Conservation (phyloP, 2,888 invertebrate genomes). For the Falcaria lacertinaria region DNA sequence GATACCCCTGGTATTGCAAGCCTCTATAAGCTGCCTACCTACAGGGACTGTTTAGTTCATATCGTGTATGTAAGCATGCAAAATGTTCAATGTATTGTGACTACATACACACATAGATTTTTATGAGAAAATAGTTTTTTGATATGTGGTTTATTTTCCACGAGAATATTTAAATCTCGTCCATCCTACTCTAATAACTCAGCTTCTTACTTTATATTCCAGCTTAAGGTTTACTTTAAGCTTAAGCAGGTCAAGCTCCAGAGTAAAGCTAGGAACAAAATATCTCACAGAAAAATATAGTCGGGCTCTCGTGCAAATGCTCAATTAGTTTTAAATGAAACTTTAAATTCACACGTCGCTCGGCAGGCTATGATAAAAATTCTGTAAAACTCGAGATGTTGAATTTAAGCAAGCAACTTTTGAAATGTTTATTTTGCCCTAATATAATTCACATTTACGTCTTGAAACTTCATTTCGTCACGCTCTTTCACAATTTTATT, state of each 20-base stretch:
- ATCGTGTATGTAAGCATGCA: no score
- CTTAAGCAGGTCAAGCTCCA: slow-evolving; percentile 6
- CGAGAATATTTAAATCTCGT: no score
- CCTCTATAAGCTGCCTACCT: not conserved
- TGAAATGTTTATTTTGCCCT: not conserved
- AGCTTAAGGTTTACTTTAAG: slow-evolving; percentile 4
- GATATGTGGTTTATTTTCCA: no score
- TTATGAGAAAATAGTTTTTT: no score
- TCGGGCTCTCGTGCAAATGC: slow-evolving; percentile 1
- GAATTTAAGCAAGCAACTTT: not conserved
- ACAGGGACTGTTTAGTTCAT: no score
- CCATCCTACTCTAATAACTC: not conserved
- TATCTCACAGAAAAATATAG: slow-evolving; percentile 10
- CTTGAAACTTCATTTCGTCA: no score
- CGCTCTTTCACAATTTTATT: no score
- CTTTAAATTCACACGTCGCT: not conserved
- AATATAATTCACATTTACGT: not conserved
- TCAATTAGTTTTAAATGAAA: not conserved
- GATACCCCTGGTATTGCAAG: no score
- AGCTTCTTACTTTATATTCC: slow-evolving; percentile 6
- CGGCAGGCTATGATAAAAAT: not conserved
- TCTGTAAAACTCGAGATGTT: not conserved
- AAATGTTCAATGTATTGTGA: no score
- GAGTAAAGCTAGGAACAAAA: slow-evolving; percentile 6
- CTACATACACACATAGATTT: no score